phyloP scores from a whole-genome alignment of 1,140 invertebrate species.

The Drosophila tani region DNA sequence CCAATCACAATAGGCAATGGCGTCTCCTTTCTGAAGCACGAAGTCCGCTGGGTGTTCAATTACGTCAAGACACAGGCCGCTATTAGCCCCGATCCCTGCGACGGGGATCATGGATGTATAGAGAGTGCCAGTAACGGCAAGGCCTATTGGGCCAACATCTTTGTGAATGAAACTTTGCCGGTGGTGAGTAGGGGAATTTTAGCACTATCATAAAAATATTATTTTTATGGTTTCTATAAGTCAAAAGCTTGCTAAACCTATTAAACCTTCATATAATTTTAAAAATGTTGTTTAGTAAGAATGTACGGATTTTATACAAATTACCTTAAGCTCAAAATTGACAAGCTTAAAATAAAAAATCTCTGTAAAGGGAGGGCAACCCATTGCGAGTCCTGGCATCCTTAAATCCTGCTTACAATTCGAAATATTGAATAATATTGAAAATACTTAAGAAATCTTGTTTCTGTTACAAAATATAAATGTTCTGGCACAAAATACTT shows the following conservation, averaged over 20 bases:
- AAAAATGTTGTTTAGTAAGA: neutral
- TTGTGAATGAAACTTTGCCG: slow-evolving; percentile 66
- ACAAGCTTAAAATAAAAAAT: too few relatives aligned
- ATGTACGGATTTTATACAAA: too few relatives aligned
- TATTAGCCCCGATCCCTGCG: slow-evolving; percentile 79
- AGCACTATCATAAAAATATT: too few relatives aligned
- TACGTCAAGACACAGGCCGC: slow-evolving; percentile 64
- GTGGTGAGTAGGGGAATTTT: slow-evolving; percentile 53
- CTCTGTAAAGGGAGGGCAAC: too few relatives aligned
- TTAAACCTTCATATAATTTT: neutral
- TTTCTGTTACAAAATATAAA: neutral
- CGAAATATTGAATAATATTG: neutral
- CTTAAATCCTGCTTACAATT: neutral
- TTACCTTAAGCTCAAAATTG: neutral
- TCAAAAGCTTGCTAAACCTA: neutral
- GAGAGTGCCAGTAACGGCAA: slow-evolving; percentile 64
- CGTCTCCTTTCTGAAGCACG: slow-evolving; percentile 68
- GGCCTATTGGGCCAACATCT: slow-evolving; percentile 73
- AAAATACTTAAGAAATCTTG: neutral
- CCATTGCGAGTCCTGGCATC: too few relatives aligned
- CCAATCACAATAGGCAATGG: slow-evolving; percentile 51
- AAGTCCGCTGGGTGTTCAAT: slow-evolving; percentile 75
- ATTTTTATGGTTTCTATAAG: neutral
- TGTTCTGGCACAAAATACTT: too few relatives aligned
- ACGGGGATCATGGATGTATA: slow-evolving; percentile 71